Conservation (phyloP, 2,113 vertebrate genomes). For the Riparia riparia region DNA sequence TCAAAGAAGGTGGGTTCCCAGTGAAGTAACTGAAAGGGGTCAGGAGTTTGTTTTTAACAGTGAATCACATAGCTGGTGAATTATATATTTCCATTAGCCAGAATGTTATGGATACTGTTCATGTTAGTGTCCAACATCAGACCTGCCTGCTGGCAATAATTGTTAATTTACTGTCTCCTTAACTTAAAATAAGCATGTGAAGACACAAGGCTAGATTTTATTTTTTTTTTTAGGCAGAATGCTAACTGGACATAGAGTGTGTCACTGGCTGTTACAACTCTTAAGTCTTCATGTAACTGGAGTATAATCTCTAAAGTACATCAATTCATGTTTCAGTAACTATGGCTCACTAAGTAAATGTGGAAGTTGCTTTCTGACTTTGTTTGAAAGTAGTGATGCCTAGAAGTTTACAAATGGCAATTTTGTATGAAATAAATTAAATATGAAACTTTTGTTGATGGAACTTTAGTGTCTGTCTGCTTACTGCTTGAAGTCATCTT, state of each 20-base stretch:
- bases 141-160: constrained; percentile 41
- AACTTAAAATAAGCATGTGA: constrained; percentile 69
- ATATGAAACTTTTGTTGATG: constrained; percentile 66
- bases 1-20: constrained; percentile 91
- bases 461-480: constrained; percentile 70
- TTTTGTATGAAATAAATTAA: constrained; percentile 77
- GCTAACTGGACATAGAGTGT: constrained; percentile 52
- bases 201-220: constrained; percentile 57
- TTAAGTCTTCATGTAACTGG: constrained; percentile 64
- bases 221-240: constrained; percentile 51
- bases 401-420: constrained; percentile 46
- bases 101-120: constrained; percentile 34
- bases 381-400: constrained; percentile 66
- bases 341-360: constrained; percentile 57
- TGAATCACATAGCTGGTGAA: constrained; percentile 38
- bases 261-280: constrained; percentile 58
- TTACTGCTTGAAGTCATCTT: constrained; percentile 64
- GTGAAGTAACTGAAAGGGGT: constrained; percentile 6
- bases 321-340: constrained; percentile 63
- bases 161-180: constrained; percentile 55
- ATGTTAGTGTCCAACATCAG: constrained; percentile 48
- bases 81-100: constrained; percentile 52
- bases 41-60: constrained; percentile 38
- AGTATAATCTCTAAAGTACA: constrained; percentile 65
- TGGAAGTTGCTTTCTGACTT: constrained; percentile 66